Conservation (phyloP, 2,888 invertebrate genomes). For the Drosophila picticornis region DNA sequence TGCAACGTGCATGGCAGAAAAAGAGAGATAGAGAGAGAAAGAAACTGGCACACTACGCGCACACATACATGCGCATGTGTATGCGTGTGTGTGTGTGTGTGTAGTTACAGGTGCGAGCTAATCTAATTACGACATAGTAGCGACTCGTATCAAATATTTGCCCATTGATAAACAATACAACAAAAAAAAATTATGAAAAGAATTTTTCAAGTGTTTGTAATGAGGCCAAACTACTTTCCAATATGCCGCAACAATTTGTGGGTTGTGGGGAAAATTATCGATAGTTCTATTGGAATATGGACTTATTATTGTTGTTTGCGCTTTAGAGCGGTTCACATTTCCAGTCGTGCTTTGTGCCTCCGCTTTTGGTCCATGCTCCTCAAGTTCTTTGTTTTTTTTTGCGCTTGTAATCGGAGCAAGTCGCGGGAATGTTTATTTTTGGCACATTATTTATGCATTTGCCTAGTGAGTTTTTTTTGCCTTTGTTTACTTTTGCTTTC, state of each 20-base stretch:
- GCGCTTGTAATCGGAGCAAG: slow-evolving; percentile 67
- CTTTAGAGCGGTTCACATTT: background rate
- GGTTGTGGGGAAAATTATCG: background rate
- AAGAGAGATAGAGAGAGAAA: slow-evolving; percentile 28
- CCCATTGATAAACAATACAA: slow-evolving; percentile 57
- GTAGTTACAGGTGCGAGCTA: slow-evolving; percentile 63
- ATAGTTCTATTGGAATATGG: background rate
- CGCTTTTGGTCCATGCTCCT: background rate
- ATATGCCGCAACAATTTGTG: slow-evolving; percentile 5
- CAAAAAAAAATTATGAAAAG: slow-evolving; percentile 2
- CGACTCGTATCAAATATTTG: slow-evolving; percentile 54
- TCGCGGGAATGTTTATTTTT: slow-evolving; percentile 67
- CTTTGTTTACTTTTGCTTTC: slow-evolving; percentile 71
- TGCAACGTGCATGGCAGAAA: slow-evolving; percentile 15
- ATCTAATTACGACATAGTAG: slow-evolving; percentile 69
- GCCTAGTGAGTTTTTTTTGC: slow-evolving; percentile 24
- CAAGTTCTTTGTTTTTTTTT: slow-evolving; percentile 29
- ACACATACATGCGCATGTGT: slow-evolving; percentile 13
- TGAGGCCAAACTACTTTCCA: slow-evolving; percentile 40
- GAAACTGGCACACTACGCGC: slow-evolving; percentile 58
- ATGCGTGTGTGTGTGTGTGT: slow-evolving; percentile 23
- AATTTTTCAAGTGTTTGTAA: slow-evolving; percentile 5
- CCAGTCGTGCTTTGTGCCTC: background rate
- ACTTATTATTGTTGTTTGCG: background rate
- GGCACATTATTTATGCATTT: slow-evolving; percentile 32